Evolutionary conservation across 2,888 invertebrate genomes (phyloP).

Genomic region (Gortyna flavago): DNA sequence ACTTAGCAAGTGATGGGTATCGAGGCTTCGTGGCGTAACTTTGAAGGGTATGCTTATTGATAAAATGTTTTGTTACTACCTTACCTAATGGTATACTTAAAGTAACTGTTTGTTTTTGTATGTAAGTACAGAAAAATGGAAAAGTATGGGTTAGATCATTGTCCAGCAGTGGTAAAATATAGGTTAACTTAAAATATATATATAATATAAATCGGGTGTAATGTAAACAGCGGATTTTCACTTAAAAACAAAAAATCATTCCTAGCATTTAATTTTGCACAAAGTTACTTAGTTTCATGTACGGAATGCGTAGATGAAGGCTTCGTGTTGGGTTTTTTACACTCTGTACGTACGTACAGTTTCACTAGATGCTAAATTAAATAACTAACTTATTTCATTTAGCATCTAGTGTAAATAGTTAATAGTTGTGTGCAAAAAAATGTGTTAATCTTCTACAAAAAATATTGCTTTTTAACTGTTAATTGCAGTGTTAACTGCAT

Average conservation of each 20-base stretch:
- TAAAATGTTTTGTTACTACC: conserved; percentile 23
- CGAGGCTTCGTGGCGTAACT: conserved; percentile 29
- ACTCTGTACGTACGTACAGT: neutral
- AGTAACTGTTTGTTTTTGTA: neutral
- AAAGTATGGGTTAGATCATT: too few species aligned
- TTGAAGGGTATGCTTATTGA: conserved; percentile 52
- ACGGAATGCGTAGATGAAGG: neutral
- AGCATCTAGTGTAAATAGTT: neutral
- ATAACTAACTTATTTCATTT: neutral
- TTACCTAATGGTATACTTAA: neutral
- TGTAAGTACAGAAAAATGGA: too few species aligned
- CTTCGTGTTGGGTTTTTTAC: neutral
- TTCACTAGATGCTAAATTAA: too few species aligned
- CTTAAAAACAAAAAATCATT: neutral
- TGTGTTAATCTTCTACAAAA: neutral
- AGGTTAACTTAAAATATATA: neutral
- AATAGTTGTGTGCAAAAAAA: neutral
- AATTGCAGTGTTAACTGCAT: neutral
- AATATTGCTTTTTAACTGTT: neutral
- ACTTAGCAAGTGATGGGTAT: conserved; percentile 30
- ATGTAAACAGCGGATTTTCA: neutral
- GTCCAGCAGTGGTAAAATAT: too few species aligned
- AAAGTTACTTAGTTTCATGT: neutral
- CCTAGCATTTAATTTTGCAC: neutral
- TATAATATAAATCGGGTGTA: neutral